Evolutionary conservation across 2,113 vertebrate species (phyloP).

Genomic region (Syngnathus scovelli): DNA sequence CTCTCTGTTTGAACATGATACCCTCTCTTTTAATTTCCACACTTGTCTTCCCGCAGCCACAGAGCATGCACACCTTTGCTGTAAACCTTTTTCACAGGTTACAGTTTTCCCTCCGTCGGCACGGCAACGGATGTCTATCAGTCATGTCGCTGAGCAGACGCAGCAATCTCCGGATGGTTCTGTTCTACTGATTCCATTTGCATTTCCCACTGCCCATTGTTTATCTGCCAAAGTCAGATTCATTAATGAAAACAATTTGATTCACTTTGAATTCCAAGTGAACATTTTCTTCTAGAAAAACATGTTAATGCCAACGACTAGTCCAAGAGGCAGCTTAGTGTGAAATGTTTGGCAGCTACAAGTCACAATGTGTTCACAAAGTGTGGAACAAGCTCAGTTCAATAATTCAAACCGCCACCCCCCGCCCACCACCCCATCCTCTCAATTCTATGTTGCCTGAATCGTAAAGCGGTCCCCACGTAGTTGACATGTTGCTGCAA

Average conservation of each 20-base stretch:
- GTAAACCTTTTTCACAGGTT: constrained; percentile 26
- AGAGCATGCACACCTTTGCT: constrained; percentile 23
- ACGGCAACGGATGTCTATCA: constrained; percentile 12
- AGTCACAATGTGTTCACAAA: constrained; percentile 38
- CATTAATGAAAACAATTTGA: background rate
- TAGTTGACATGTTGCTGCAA: constrained; percentile 31
- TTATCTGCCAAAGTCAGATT: constrained; percentile 12
- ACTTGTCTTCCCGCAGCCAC: constrained; percentile 47
- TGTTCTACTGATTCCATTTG: constrained; percentile 33
- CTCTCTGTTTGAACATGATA: constrained; percentile 67
- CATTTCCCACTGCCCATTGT: constrained; percentile 25
- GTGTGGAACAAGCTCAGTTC: constrained; percentile 54
- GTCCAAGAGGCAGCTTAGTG: constrained; percentile 14
- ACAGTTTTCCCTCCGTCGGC: constrained; percentile 35
- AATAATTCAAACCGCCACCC: constrained; percentile 57
- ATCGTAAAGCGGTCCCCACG: constrained; percentile 38
- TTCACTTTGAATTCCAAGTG: background rate
- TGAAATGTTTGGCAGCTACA: constrained; percentile 54
- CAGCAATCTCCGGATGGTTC: constrained; percentile 26
- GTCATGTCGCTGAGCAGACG: constrained; percentile 12
- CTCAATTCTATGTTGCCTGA: background rate
- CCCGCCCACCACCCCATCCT: background rate
- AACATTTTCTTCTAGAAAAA: background rate
- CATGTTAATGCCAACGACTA: background rate
- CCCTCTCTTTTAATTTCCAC: constrained; percentile 63